These are phyloP conservation scores for Poecilobothrus nobilitatus DNA, from an alignment of 2,888 invertebrate species.

Conservation along the genomic window DNA sequence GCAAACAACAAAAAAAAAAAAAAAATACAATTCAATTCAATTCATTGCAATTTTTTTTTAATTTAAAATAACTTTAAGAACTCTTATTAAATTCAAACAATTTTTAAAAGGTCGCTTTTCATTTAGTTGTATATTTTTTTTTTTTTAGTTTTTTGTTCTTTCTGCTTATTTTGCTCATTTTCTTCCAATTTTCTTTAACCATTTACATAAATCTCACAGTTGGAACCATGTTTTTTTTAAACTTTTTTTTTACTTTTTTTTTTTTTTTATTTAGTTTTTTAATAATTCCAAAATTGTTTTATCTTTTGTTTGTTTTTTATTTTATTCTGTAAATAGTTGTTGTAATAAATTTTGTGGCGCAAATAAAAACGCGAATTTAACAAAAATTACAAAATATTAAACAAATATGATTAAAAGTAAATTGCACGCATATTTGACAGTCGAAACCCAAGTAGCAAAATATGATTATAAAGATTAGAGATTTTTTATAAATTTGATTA, in stretches of 20 bases:
- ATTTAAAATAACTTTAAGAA: not conserved
- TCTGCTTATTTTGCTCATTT: not conserved
- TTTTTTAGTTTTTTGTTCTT: not conserved
- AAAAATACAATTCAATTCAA: not conserved
- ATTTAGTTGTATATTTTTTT: not conserved
- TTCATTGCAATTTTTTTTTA: not conserved
- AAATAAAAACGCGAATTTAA: not conserved
- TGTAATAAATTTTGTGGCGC: conserved; percentile 4
- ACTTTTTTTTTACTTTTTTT: not conserved
- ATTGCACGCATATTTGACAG: not conserved
- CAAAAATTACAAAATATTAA: not conserved
- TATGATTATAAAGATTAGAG: not conserved
- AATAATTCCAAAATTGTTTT: not conserved
- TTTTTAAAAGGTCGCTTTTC: not conserved
- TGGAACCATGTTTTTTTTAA: not conserved
- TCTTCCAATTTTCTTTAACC: not conserved
- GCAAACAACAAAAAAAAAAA: not conserved
- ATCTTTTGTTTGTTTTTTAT: not conserved
- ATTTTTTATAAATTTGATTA: not conserved
- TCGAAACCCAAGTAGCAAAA: not conserved
- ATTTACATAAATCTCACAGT: conserved; percentile 6
- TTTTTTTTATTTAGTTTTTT: not conserved
- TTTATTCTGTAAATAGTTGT: not conserved
- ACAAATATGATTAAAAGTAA: conserved; percentile 6
- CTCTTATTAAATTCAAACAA: not conserved